Evolutionary conservation across 2,113 vertebrate genomes (phyloP), one percentile per base, ranked within the genome.

Genomic region (Saguinus imperator): DNA sequence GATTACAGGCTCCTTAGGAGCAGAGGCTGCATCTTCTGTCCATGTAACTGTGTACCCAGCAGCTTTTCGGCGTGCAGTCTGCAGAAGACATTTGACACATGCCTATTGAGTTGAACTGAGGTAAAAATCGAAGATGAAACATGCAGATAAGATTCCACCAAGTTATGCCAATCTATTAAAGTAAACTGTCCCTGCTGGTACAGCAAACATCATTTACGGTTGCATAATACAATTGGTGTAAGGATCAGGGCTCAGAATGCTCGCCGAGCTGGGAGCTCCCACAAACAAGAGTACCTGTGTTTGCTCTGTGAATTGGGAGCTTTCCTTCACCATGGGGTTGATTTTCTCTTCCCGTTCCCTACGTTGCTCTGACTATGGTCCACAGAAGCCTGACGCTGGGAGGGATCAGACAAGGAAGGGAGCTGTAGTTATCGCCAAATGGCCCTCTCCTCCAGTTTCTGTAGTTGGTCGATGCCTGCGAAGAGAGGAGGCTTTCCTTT

Each of bases 231-330:
- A 43, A n/a, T 2, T n/a, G 5, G 40, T 70, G 8, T 35, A 64
- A 82, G 48, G 48, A 75, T n/a, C 17, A 16, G 55, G 77, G 77
- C 18, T 23, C 61, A 21, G 61, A 20, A 5, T 37, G 55, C 50
- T 16, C 6, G 16, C 37, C 8, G 35, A 66, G 6, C 16, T 0
- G 5, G 73, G 55, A 27, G 16, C 27, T 9, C 35, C 79, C 61
- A 64, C 27, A 64, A 64, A 29, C 45, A 9, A 5, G 12, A 48
- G 23, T 9, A 35, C 7, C 29, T 12, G 5, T 1, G 0, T 2
- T 0, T 32, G 27, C 35, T 25, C 10, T 1, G 27, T 29, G 79
- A 13, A 1, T 0, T 0, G n/a, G 45, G 32, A 50, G 20, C 21
- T 21, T 21, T 48, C 58, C 23, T 43, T 75, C 1, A 40, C 29